Percentiles rank a stretch among this genome's conserved stretches.
Evolutionary conservation across 2,888 invertebrate species (phyloP).

Genomic region (Deladenus siricidicola): DNA sequence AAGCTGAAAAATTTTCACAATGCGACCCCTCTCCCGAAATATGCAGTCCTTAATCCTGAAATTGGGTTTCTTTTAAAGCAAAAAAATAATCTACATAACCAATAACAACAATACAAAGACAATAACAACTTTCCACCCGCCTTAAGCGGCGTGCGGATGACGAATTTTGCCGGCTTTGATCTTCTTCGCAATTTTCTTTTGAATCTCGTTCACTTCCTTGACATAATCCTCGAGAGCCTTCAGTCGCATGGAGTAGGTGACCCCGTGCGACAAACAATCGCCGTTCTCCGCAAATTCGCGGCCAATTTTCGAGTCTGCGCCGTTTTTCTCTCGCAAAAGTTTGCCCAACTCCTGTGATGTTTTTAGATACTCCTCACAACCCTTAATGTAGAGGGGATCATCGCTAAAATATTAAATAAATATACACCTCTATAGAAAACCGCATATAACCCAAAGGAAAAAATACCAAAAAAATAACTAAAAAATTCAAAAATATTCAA

Average conservation of each 20-base stretch:
- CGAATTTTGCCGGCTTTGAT: background rate
- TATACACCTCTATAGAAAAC: no score
- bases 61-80: no score
- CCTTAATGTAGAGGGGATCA: conserved; percentile 1
- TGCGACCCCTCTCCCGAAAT: no score
- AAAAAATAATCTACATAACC: background rate
- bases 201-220: conserved; percentile 1
- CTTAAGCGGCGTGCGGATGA: no score
- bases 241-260: conserved; percentile 15
- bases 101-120: no score
- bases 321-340: conserved; percentile 16
- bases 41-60: no score
- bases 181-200: background rate
- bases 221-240: conserved; percentile 1
- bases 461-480: no score
- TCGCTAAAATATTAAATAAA: no score
- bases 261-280: conserved; percentile 11
- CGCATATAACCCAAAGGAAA: no score
- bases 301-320: background rate
- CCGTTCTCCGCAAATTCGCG: conserved; percentile 19
- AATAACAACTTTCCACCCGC: no score
- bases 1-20: no score
- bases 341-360: conserved; percentile 19
- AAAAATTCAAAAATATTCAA: no score
- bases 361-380: conserved; percentile 15